These are phyloP conservation scores for Ptilorrhoa leucosticta DNA, from an alignment of 2,113 vertebrate species.

Conservation along the genomic window DNA sequence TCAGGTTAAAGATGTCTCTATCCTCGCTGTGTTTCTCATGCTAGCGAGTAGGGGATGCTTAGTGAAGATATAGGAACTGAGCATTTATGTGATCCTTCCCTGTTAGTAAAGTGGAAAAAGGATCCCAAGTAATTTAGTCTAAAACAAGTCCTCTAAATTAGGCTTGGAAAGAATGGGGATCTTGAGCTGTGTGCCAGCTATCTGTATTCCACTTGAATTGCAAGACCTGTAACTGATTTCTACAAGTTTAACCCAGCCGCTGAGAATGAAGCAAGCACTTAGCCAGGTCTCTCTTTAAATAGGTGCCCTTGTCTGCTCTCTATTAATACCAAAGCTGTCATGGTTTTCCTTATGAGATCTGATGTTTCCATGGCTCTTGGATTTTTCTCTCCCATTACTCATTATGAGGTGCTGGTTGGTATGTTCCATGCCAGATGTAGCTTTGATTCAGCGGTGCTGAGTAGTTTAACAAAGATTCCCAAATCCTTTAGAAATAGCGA, in stretches of 20 bases:
- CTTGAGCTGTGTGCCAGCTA: neutral
- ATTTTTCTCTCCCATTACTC: conserved; percentile 7
- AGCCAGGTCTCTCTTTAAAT: neutral
- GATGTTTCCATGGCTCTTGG: conserved; percentile 14
- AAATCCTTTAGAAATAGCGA: conserved; percentile 28
- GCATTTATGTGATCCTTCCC: neutral
- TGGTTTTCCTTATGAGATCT: conserved; percentile 21
- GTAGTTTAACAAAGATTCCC: neutral
- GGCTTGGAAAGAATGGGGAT: neutral
- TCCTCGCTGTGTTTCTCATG: neutral
- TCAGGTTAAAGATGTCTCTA: neutral
- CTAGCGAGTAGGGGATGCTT: neutral
- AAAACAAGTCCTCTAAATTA: neutral
- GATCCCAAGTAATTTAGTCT: neutral
- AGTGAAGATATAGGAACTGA: neutral
- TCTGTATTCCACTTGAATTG: neutral
- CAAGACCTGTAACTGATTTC: neutral
- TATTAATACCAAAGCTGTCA: conserved; percentile 4
- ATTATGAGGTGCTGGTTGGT: neutral
- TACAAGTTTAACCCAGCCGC: neutral
- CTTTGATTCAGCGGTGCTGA: neutral
- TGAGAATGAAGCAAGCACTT: neutral
- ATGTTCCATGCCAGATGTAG: conserved; percentile 26
- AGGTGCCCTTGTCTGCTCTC: neutral
- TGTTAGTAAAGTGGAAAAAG: neutral